A percentile compares a stretch with the other conserved stretches of the same genome.
These are phyloP conservation scores for Rhinella marina DNA, from an alignment of 2,797 vertebrate species.

Conservation along the genomic window DNA sequence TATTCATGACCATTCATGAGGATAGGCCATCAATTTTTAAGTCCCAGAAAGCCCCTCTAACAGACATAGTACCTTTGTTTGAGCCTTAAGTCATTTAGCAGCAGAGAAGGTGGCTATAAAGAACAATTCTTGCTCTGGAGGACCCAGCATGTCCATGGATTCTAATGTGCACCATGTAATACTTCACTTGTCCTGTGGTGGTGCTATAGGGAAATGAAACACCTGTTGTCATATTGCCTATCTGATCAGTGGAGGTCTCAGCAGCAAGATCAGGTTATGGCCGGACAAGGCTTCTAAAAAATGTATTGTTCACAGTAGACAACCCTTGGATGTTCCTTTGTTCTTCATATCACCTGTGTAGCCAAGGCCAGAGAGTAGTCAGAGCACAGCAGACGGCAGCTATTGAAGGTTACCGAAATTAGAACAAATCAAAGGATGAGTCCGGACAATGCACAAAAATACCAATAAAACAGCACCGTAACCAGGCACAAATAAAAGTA, in stretches of 20 bases:
- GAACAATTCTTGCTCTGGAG: neutral
- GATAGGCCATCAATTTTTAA: neutral
- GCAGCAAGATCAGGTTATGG: neutral
- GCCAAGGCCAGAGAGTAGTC: constrained; percentile 65
- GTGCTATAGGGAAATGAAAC: neutral
- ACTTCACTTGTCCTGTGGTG: neutral
- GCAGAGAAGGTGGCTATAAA: too few species aligned
- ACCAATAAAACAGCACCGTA: constrained; percentile 66
- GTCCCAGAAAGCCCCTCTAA: neutral
- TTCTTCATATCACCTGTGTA: constrained; percentile 7
- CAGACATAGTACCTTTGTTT: too few species aligned
- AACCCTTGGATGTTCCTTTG: neutral
- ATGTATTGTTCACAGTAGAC: neutral
- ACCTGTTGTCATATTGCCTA: neutral
- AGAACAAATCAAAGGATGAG: constrained; percentile 64
- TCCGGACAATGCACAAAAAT: constrained; percentile 31
- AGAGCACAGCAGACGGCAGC: constrained; percentile 70
- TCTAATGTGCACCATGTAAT: neutral
- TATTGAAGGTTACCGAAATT: constrained; percentile 69
- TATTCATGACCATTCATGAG: too few species aligned
- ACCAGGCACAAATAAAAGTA: constrained; percentile 71
- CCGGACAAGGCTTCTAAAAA: neutral
- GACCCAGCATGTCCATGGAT: neutral
- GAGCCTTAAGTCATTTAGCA: neutral
- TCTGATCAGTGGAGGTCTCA: neutral